Conservation (phyloP, 2,797 vertebrate genomes). For the Buphagus erythrorhynchus region DNA sequence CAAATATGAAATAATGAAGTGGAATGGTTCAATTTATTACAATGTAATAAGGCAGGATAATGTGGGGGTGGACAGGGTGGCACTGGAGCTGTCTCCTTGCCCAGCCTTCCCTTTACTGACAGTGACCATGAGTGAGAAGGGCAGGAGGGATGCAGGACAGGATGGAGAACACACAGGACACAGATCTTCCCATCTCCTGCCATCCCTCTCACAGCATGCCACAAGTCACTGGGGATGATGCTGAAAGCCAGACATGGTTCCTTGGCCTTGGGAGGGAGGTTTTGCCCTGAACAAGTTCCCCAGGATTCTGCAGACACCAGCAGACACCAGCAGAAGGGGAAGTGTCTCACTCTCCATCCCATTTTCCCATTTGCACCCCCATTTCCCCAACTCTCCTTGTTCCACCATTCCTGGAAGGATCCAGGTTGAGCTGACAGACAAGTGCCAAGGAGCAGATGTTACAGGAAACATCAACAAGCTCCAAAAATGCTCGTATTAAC, state of each 20-base stretch:
- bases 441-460: background rate
- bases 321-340: rapidly evolving
- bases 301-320: background rate
- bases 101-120: slow-evolving; percentile 47
- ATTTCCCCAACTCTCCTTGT: background rate
- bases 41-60: slow-evolving; percentile 76
- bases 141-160: background rate
- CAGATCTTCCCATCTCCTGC: background rate
- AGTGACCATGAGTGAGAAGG: background rate
- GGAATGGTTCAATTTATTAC: slow-evolving; percentile 82
- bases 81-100: slow-evolving; percentile 37
- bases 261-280: background rate
- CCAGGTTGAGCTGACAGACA: background rate
- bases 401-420: background rate
- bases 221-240: rapidly evolving
- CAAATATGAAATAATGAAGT: slow-evolving; percentile 84
- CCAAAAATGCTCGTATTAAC: background rate
- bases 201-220: background rate
- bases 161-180: rapidly evolving
- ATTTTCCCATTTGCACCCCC: background rate
- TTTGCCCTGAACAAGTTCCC: background rate
- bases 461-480: background rate
- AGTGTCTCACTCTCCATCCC: background rate
- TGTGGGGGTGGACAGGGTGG: slow-evolving; percentile 68
- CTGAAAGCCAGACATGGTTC: background rate